Percentiles rank a stretch among this genome's conserved stretches.
Conservation (phyloP, 2,113 vertebrate species). For the Penelope pileata region DNA sequence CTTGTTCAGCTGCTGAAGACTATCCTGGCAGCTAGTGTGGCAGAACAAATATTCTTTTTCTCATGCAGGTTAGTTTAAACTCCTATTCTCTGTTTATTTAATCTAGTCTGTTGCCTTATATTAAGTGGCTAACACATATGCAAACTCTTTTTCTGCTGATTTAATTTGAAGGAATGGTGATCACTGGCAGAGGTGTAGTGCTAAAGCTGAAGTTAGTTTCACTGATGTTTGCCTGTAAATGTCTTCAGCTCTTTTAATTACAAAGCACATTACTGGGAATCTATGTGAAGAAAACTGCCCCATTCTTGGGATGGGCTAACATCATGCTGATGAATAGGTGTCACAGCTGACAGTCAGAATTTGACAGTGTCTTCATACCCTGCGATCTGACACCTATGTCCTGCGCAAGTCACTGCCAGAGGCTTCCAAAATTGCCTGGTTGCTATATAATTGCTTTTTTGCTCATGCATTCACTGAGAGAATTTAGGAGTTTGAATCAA, state of each 20-base stretch:
- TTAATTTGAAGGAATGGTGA: not conserved
- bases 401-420: not conserved
- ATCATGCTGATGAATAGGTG: not conserved
- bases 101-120: not conserved
- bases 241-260: not conserved
- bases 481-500: not conserved
- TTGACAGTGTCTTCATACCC: not conserved
- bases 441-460: not conserved
- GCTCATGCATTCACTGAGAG: not conserved
- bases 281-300: not conserved
- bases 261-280: not conserved
- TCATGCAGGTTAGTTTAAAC: not conserved
- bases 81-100: not conserved
- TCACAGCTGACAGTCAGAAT: not conserved
- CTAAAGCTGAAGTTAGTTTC: constrained; percentile 1
- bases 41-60: constrained; percentile 18
- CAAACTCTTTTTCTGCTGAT: not conserved
- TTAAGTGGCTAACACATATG: not conserved
- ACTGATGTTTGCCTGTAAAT: not conserved
- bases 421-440: not conserved
- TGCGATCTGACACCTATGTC: not conserved
- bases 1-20: not conserved
- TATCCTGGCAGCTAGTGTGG: not conserved
- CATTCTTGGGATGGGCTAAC: not conserved
- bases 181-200: not conserved